Evolutionary conservation across 2,888 invertebrate genomes (phyloP).

Genomic region (Perithous albicinctus): DNA sequence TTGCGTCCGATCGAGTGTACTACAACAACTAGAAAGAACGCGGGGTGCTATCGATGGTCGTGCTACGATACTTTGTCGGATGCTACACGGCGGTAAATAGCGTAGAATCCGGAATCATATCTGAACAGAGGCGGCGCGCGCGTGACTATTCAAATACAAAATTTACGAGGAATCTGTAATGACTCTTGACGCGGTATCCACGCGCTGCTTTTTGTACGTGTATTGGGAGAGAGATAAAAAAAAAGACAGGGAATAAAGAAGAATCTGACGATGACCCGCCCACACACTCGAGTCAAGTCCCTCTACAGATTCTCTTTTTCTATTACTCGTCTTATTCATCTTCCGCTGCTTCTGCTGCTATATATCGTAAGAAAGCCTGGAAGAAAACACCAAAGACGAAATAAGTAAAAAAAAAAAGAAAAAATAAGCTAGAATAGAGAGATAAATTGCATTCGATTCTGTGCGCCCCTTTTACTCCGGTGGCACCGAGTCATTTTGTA

Average conservation of each 20-base stretch:
- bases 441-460: conserved; percentile 79
- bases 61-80: conserved; percentile 24
- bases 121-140: conserved; percentile 38
- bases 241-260: conserved; percentile 28
- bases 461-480: conserved; percentile 63
- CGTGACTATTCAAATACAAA: conserved; percentile 71
- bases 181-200: conserved; percentile 74
- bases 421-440: too few relatives aligned
- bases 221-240: conserved; percentile 31
- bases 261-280: conserved; percentile 65
- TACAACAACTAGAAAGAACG: conserved; percentile 64
- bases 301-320: conserved; percentile 11
- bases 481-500: conserved; percentile 75
- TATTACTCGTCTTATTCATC: conserved; percentile 28
- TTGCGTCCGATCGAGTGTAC: conserved; percentile 55
- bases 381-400: conserved; percentile 27
- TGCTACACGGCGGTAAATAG: conserved; percentile 34
- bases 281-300: conserved; percentile 49
- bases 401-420: conserved; percentile 45
- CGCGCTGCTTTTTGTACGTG: conserved; percentile 40
- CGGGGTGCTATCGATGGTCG: conserved; percentile 32
- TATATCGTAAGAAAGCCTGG: conserved; percentile 20
- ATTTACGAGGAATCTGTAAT: conserved; percentile 78
- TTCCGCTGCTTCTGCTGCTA: not conserved
- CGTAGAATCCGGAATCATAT: conserved; percentile 41